Evolutionary conservation across 1,140 invertebrate species (phyloP), one percentile per base, ranked within the genome.

Genomic region (Cotesia typhae): DNA sequence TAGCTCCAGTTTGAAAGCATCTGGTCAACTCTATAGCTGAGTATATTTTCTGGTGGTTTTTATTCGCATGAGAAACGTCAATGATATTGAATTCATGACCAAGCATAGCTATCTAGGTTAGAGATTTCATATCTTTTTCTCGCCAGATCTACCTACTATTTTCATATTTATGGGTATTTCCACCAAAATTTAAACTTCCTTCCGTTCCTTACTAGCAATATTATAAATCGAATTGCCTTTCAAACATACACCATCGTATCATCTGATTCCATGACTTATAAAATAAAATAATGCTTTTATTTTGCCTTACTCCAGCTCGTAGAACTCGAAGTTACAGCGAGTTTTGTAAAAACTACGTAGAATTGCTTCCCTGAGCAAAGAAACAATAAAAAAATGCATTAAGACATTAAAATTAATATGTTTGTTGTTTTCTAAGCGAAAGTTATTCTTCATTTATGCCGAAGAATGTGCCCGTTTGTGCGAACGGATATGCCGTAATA

Each of bases 141-240:
- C 20, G 5, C 6, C 35, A 36, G n/a, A 66, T 71, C 38, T 67
- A 52, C 20, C 38, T 71, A 35, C 12, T 51, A 64, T 71, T 47
- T 14, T 71, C 35, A 47, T 64, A 71, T 71, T 71, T 71, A 71
- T 71, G 51, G 60, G 41, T 71, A 71, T 71, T 64, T 71, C 59
- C 14, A 3, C 47, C 12, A 20, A 61, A 61, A 52, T n/a, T 51
- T 64, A 35, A 41, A 51, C 61, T 71, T 61, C 60, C 69, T 64
- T 64, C 38, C 59, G 47, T 63, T 71, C 37, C 14, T 41, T 53
- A 28, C 61, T 14, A n/a, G 9, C 61, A 64, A 64, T 64, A 64
- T 17, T 17, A 28, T 28, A 10, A 17, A 17, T 35, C 12, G 61
- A 14, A n/a, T 14, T n/a, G 12, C 61, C 12, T 37, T 64, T 64